Base-by-base conservation (phyloP, 2,113 vertebrate genomes). In the Drymodes brunneopygia region DNA sequence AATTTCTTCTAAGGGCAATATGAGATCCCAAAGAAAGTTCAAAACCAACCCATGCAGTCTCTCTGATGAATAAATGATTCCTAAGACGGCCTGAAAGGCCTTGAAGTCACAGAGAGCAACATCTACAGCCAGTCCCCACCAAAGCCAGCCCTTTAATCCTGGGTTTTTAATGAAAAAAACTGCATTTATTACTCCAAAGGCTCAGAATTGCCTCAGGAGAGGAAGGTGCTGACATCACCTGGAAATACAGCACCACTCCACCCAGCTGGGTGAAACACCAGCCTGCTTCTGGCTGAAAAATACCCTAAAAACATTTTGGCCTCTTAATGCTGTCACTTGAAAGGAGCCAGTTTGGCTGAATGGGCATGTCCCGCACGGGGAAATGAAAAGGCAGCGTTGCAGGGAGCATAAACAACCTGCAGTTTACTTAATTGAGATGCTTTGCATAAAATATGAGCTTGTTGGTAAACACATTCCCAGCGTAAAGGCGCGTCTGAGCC, bases 371-470 rank as follows among this genome's bases (percentile, higher is more conserved):
- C 21, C 20, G n/a, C 7, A 33, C 9, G 28, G 25, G 53, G 88
- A 91, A 91, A 91, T 94, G 82, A 82, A 72, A 87, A 94, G 71
- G 66, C 72, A 87, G 66, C 0, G 1, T 84, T 53, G 72, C 73
- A 74, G 79, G 88, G 65, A 87, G 45, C 33, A 12, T 8, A 51
- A 83, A 62, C 65, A 72, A n/a, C 15, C 44, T 44, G 42, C 50
- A 81, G 77, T 69, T 69, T 35, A 5, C 31, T 42, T 85, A 75
- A 85, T 85, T 66, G 70, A 60, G 42, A 4, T 48, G 70, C 5
- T 85, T 85, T 85, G 82, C 82, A 85, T 84, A 85, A 74, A 85
- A 85, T 85, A 85, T 85, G 82, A 85, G 60, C 35, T 38, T 85
- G 82, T 85, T 72, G 58, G 53, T 67, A 77, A 94, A 78, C 5